Evolutionary conservation across 1,140 invertebrate genomes (phyloP).

Genomic region (Papilio polyxenes): DNA sequence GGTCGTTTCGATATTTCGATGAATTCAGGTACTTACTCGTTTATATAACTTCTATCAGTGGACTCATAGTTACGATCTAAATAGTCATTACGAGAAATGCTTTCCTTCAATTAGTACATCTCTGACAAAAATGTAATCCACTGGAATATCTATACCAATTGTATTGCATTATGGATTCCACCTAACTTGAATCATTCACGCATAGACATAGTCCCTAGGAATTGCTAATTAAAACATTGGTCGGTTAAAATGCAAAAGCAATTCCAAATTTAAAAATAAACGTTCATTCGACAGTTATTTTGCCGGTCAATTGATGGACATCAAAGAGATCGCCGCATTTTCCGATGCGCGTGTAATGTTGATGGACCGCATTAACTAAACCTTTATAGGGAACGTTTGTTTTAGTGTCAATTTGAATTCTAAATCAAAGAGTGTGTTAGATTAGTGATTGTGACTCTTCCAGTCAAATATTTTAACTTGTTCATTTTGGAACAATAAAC

Average conservation of each 20-base stretch:
- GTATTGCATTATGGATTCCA: too few relatives aligned
- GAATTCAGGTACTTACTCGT: too few relatives aligned
- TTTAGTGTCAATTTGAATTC: constrained; percentile 22
- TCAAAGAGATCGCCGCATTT: constrained; percentile 11
- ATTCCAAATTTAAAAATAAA: constrained; percentile 21
- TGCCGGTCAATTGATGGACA: constrained; percentile 9
- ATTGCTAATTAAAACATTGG: neutral
- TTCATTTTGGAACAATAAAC: too few relatives aligned
- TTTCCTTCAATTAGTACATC: too few relatives aligned
- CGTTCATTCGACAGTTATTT: neutral
- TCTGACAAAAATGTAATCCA: too few relatives aligned
- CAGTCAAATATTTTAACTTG: neutral
- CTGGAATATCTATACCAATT: too few relatives aligned
- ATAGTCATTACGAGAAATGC: too few relatives aligned
- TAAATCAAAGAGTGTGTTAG: constrained; percentile 8
- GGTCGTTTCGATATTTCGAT: too few relatives aligned
- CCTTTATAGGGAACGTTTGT: constrained; percentile 21
- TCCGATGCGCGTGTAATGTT: constrained; percentile 6
- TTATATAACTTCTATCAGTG: too few relatives aligned
- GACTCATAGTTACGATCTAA: neutral
- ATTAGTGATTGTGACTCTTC: neutral
- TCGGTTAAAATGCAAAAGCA: neutral
- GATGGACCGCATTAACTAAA: constrained; percentile 23
- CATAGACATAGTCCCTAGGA: too few relatives aligned
- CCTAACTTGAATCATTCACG: too few relatives aligned